Percentiles rank a stretch among this genome's conserved stretches.
Evolutionary conservation across 2,797 vertebrate species (phyloP).

Genomic region (Emydoidea blandingii): DNA sequence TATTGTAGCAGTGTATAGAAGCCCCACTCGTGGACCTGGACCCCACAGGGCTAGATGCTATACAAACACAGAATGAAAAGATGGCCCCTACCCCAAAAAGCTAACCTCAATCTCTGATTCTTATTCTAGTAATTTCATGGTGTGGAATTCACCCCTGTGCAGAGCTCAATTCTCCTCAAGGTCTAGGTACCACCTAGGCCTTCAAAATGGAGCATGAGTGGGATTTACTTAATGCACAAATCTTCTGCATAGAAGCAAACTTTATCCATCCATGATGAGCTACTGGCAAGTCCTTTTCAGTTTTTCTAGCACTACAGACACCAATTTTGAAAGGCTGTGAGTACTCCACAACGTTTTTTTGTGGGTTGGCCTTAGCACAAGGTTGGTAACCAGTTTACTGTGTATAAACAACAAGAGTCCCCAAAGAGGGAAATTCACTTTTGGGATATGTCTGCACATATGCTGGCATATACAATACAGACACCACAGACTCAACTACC

Average conservation of each 20-base stretch:
- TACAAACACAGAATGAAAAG: background rate
- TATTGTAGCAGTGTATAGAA: background rate
- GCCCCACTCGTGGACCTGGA: accelerated
- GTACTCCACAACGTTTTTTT: background rate
- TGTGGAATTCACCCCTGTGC: background rate
- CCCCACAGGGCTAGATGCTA: background rate
- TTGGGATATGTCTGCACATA: background rate
- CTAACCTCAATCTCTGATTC: background rate
- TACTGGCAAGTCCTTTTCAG: background rate
- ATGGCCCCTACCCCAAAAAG: background rate
- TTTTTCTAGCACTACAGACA: background rate
- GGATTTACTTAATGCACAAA: background rate
- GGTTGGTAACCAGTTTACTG: background rate
- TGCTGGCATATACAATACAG: background rate
- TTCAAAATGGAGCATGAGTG: background rate
- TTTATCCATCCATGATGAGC: background rate
- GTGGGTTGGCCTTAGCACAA: background rate
- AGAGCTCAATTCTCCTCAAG: background rate
- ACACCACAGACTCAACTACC: background rate
- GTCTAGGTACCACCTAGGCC: background rate
- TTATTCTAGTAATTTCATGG: background rate
- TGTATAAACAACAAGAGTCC: background rate
- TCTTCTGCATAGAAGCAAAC: background rate
- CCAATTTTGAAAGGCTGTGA: background rate
- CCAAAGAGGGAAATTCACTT: background rate